These are phyloP conservation scores for Forficula auricularia DNA, from an alignment of 1,140 invertebrate genomes.

Conservation along the genomic window DNA sequence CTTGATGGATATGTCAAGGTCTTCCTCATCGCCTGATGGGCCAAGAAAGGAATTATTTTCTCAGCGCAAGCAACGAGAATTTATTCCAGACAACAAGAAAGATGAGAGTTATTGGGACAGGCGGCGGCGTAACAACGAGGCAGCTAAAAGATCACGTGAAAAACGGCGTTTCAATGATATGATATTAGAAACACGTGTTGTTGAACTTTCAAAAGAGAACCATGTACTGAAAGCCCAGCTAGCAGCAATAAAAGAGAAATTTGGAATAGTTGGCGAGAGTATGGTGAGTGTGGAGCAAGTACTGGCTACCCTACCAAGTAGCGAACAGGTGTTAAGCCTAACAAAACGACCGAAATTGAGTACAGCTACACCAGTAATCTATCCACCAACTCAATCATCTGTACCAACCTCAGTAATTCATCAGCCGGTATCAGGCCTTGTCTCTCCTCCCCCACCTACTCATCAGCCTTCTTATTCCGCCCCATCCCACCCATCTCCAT, in stretches of 20 bases:
- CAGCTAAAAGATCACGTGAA: constrained; percentile 83
- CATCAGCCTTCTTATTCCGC: constrained; percentile 29
- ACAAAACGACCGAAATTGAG: constrained; percentile 59
- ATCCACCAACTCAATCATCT: constrained; percentile 37
- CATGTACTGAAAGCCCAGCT: constrained; percentile 82
- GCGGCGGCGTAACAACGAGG: constrained; percentile 85
- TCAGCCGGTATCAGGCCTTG: constrained; percentile 27
- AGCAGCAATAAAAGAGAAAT: constrained; percentile 82
- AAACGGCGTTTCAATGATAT: constrained; percentile 93
- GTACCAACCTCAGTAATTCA: constrained; percentile 50
- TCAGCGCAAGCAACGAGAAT: constrained; percentile 84
- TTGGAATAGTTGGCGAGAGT: constrained; percentile 70
- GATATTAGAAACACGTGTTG: constrained; percentile 83
- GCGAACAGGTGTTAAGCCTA: constrained; percentile 62
- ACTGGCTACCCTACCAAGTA: constrained; percentile 58
- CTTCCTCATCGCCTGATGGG: constrained; percentile 17
- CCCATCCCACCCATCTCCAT: constrained; percentile 23
- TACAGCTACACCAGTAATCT: constrained; percentile 27
- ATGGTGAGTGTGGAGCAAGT: constrained; percentile 76
- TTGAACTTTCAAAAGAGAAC: constrained; percentile 88
- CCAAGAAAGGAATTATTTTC: constrained; percentile 56
- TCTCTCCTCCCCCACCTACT: constrained; percentile 27
- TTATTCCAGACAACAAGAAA: constrained; percentile 92
- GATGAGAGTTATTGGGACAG: constrained; percentile 96
- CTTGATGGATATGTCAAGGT: constrained; percentile 10